Conservation (phyloP, 2,888 invertebrate genomes). For the Orchesellides sinensis region DNA sequence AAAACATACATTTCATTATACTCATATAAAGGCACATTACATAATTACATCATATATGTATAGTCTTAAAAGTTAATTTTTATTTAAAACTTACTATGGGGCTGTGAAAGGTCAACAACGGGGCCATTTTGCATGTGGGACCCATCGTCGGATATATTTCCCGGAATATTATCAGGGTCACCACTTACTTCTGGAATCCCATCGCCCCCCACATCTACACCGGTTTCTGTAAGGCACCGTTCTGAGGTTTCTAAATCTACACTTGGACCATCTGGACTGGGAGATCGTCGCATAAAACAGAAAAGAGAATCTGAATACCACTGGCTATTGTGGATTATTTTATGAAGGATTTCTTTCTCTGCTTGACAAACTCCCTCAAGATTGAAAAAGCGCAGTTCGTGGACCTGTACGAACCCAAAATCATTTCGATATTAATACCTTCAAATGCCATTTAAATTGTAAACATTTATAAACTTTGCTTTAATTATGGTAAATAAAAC, state of each 20-base stretch:
- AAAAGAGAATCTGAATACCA: conserved; percentile 64
- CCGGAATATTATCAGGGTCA: conserved; percentile 46
- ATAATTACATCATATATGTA: no score
- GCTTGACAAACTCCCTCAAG: conserved; percentile 85
- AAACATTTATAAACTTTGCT: background rate
- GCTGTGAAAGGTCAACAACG: conserved; percentile 62
- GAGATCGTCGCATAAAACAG: conserved; percentile 57
- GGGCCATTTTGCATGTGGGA: conserved; percentile 66
- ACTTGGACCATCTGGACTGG: conserved; percentile 19
- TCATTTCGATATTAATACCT: no score
- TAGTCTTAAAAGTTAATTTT: no score
- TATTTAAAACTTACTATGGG: conserved; percentile 51
- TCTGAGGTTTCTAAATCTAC: conserved; percentile 53
- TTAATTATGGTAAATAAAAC: background rate
- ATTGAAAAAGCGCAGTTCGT: conserved; percentile 86
- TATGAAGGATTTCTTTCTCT: conserved; percentile 82
- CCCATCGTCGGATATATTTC: conserved; percentile 46
- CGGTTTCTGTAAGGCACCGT: conserved; percentile 62
- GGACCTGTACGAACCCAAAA: no score
- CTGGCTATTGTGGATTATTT: conserved; percentile 78
- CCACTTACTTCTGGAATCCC: conserved; percentile 63
- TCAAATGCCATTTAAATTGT: no score
- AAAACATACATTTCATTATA: background rate
- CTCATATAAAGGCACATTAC: background rate
- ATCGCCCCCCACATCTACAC: conserved; percentile 36